Evolutionary conservation across 2,113 vertebrate species (phyloP), one percentile per base, ranked within the genome.

Genomic region (Puffinus mauretanicus): DNA sequence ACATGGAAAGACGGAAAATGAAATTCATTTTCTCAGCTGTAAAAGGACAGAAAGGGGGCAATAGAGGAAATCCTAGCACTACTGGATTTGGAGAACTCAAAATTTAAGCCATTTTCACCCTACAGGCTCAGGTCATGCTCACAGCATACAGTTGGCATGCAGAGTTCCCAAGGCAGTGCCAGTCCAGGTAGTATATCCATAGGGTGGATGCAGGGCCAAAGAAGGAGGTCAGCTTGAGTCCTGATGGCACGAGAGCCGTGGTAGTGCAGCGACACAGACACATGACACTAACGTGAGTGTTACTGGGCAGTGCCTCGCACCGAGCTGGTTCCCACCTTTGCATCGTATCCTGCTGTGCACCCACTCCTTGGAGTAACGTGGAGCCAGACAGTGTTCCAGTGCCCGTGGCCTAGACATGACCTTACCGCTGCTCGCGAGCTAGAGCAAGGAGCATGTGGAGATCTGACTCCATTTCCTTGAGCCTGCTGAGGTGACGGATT

Each of bases 341-440:
- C 36, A 4, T 17, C 13, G 5, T 65, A 21, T 66, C 73, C 30
- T 5, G 1, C 60, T 61, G 29, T 14, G 40, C 46, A 26, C 26
- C 60, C 2, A 0, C 47, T 89, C 49, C 69, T 65, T 86, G 62
- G 10, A 67, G 27, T 42, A 25, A 26, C 0, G 0, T 30, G 66
- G 62, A 51, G 30, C 55, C n/a, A 40, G 42, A 5, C 24, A 22
- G 13, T 3, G 30, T 70, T 93, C n/a, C 49, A 40, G 52, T 24
- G 16, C 52, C 34, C 2, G 2, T 87, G 54, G 67, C 62, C 82
- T 17, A 27, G 42, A 17, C 10, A 1, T 44, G 64, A 67, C 30
- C 55, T 76, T 40, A 30, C 42, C 6, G 11, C 49, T 83, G 64
- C 51, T 73, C 18, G 6, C 8, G 2, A 34, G 38, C 20, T 38